Evolutionary conservation across 2,113 vertebrate genomes (phyloP).

Genomic region (Conger conger): DNA sequence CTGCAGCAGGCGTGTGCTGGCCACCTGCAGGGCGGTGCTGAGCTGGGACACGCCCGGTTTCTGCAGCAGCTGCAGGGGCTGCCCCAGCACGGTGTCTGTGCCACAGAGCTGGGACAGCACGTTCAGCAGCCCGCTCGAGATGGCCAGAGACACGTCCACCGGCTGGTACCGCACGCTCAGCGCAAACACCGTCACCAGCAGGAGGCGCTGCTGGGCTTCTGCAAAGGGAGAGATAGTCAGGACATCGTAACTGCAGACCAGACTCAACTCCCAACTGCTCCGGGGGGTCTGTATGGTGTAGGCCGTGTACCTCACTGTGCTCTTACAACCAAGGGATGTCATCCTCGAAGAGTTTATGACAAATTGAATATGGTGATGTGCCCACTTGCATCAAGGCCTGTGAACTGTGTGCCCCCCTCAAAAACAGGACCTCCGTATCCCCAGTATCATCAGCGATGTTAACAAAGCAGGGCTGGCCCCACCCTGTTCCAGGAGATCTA

Average conservation of each 20-base stretch:
- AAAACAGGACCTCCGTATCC: not conserved
- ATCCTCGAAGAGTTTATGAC: not conserved
- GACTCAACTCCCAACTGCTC: not conserved
- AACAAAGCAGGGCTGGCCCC: not conserved
- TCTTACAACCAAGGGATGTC: not conserved
- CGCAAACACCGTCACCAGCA: constrained; percentile 94
- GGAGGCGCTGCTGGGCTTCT: constrained; percentile 96
- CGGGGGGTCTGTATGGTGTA: no score
- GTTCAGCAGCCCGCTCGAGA: constrained; percentile 91
- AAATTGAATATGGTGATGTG: not conserved
- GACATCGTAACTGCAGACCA: not conserved
- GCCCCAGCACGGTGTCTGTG: constrained; percentile 92
- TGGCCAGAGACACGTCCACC: constrained; percentile 92
- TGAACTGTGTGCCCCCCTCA: not conserved
- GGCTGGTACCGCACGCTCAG: constrained; percentile 96
- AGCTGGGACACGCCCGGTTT: constrained; percentile 92
- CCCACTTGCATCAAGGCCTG: not conserved
- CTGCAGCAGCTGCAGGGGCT: constrained; percentile 87
- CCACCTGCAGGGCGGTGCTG: constrained; percentile 93
- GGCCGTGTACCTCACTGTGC: no score
- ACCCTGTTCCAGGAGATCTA: no score
- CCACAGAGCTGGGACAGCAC: constrained; percentile 94
- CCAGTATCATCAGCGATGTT: not conserved
- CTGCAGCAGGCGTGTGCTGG: constrained; percentile 91
- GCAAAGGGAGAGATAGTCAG: constrained; percentile 28